phyloP scores from a whole-genome alignment of 2,888 invertebrate genomes.

The Pharmacophagus antenor region DNA sequence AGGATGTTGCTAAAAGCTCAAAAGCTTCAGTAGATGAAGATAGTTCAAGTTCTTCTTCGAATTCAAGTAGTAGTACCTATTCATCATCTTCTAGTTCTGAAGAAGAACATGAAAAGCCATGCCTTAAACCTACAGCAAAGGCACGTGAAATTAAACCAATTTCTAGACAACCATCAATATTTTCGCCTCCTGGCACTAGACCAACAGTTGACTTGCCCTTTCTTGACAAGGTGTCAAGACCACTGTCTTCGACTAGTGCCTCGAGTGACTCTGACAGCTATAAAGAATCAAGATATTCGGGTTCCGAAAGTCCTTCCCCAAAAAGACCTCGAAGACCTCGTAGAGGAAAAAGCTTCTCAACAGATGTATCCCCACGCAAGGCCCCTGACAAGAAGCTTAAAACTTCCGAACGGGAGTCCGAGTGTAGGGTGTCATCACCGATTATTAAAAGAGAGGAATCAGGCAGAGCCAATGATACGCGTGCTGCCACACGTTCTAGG shows the following conservation, averaged over 20 bases:
- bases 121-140: slow-evolving; percentile 64
- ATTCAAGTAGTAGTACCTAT: slow-evolving; percentile 77
- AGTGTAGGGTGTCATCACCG: slow-evolving; percentile 86
- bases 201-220: slow-evolving; percentile 87
- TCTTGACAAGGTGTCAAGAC: slow-evolving; percentile 89
- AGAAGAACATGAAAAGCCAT: slow-evolving; percentile 75
- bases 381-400: slow-evolving; percentile 91
- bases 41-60: slow-evolving; percentile 77
- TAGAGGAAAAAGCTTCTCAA: slow-evolving; percentile 63
- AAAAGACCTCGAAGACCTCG: slow-evolving; percentile 69
- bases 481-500: slow-evolving; percentile 82
- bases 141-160: slow-evolving; percentile 70
- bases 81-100: slow-evolving; percentile 83
- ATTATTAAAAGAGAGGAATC: slow-evolving; percentile 89
- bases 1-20: slow-evolving; percentile 66
- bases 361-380: slow-evolving; percentile 77
- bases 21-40: slow-evolving; percentile 54
- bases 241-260: slow-evolving; percentile 82
- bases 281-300: slow-evolving; percentile 63
- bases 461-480: slow-evolving; percentile 68
- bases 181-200: slow-evolving; percentile 72
- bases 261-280: slow-evolving; percentile 82
- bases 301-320: slow-evolving; percentile 65
- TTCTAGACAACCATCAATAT: slow-evolving; percentile 60
- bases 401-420: slow-evolving; percentile 90